Evolutionary conservation across 2,797 vertebrate species (phyloP), one percentile per base, ranked within the genome.

Genomic region (Etheostoma perlongum): DNA sequence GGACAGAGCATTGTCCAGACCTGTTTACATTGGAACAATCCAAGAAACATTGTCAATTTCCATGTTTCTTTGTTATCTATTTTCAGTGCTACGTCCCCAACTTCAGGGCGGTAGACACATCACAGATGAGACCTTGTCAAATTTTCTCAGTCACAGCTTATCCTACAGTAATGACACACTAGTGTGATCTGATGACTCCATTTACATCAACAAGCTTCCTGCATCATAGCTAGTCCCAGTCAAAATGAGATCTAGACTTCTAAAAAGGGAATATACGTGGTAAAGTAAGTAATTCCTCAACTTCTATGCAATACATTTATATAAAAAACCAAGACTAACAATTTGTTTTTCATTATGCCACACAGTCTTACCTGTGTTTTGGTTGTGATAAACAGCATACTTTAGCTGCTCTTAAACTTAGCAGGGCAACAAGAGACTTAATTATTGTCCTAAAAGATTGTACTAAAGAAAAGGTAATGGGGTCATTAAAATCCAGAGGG

Each of bases 1-100:
- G 90, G 85, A 85, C 91, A 83, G 79, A 81, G 76, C 21, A 23
- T 23, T 23, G 21, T 23, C 21, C 21, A 23, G 21, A 23, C 21
- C 1, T 91, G 85, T 91, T 93, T 86, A 86, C 86, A 89, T 90
- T 87, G 76, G 72, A 85, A 76, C 86, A 86, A 83, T 82, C 14
- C 75, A 69, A 91, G 51, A 78, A 13, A 79, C 71, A 76, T 18
- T 69, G 52, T 62, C 73, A 67, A 19, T 57, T 73, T 55, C 51
- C 48, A 53, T 61, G 2, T 40, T 59, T 18, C 18, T 42, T 60
- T 79, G 68, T 30, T 44, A 60, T 76, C 36, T 77, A 5, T 72
- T 69, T 57, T 57, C 51, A 65, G 65, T 10, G 48, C 15, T 46
- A 27, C 19, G 21, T 60, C 25, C 5, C 16, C 1, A 4, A 51